Conservation (phyloP, 2,113 vertebrate genomes). For the cat (Felis catus) region F.catus_Fca126_mat1.0 CM031421.1:28120501-28121000, state of each 20-base stretch:
- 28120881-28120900: not conserved
- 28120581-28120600: too few species aligned
- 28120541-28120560: too few species aligned
- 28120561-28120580: too few species aligned
- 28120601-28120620: too few species aligned
- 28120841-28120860: not conserved
- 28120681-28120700: too few species aligned
- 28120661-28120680: too few species aligned
- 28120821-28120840: not conserved
- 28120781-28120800: conserved; percentile 40
- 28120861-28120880: not conserved
- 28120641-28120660: too few species aligned
- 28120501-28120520: too few species aligned
- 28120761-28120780: not conserved
- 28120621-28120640: too few species aligned
- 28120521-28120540: too few species aligned
- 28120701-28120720: too few species aligned
- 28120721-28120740: not conserved
- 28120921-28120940: conserved; percentile 26
- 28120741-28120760: not conserved
- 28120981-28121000: not conserved
- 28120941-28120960: not conserved
- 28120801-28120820: not conserved
- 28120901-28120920: not conserved
- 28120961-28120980: not conserved